These are phyloP conservation scores for Eupristina koningsbergeri DNA, from an alignment of 1,140 invertebrate species.

Conservation along the genomic window DNA sequence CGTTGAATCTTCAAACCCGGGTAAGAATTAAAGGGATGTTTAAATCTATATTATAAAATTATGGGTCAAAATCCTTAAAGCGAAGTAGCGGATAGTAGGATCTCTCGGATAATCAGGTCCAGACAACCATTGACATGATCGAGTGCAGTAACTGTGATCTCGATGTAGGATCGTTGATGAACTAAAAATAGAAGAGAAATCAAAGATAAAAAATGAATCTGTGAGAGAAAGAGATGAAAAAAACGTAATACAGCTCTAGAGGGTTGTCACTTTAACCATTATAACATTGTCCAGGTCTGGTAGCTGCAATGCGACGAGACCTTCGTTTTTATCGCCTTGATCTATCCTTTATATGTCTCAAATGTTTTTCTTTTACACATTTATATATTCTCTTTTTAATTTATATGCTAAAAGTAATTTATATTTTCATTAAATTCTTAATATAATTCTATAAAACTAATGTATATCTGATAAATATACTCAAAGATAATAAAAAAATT, in stretches of 20 bases:
- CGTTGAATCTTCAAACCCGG: slow-evolving; percentile 15
- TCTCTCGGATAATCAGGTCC: slow-evolving; percentile 29
- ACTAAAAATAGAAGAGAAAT: background rate
- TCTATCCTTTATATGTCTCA: slow-evolving; percentile 11
- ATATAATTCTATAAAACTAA: no score
- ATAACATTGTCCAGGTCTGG: slow-evolving; percentile 59
- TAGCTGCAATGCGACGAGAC: slow-evolving; percentile 66
- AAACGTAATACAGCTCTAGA: slow-evolving; percentile 60
- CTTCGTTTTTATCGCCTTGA: slow-evolving; percentile 36
- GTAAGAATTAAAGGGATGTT: slow-evolving; percentile 35
- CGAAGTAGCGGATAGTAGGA: background rate
- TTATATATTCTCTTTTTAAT: background rate
- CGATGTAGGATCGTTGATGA: background rate
- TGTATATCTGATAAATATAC: no score
- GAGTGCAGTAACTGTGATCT: background rate
- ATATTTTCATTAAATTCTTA: no score
- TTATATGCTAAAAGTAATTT: no score
- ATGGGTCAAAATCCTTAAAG: slow-evolving; percentile 21
- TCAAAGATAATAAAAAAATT: no score
- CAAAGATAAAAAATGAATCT: slow-evolving; percentile 19
- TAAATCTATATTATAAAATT: slow-evolving; percentile 36
- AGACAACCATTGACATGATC: slow-evolving; percentile 38
- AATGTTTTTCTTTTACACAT: background rate
- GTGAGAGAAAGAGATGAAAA: background rate
- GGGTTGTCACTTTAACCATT: slow-evolving; percentile 60